Evolutionary conservation across 2,113 vertebrate species (phyloP), one percentile per base, ranked within the genome.

Genomic region (Uria aalge): DNA sequence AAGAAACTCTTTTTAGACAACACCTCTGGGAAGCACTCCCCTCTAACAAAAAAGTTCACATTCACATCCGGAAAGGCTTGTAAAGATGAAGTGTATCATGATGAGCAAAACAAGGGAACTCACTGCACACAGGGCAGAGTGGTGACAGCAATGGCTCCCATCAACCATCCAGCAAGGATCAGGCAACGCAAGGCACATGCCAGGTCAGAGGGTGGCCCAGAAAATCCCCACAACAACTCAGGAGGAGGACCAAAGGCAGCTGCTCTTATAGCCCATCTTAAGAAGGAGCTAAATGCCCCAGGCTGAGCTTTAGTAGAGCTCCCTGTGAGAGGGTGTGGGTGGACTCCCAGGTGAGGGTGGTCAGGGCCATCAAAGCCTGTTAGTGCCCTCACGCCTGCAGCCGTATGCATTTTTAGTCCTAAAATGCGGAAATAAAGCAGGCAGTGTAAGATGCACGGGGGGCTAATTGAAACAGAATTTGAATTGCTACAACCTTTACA

Each of bases 151-250:
- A 16, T 2, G 6, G 5, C 12, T 40, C 30, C 59, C 40, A 21
- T 34, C 55, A 53, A 26, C 9, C n/a, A 21, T 10, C 52, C 47
- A 34, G 3, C 0, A 0, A 67, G 22, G 8, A 75, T 14, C 24
- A 76, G 5, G 12, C 12, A 45, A 2, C 5, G 5, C 41, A 41
- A 41, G 0, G 1, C 12, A 41, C 2, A 5, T 0, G 0, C 7
- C 34, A 34, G 0, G 0, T 8, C 68, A 69, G 5, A 53, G 1
- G 0, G 8, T 40, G 74, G 21, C 23, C 36, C 8, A 48, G 12
- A 2, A 47, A 52, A 47, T 0, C 7, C 14, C 9, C 32, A 8
- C 11, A 71, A 8, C 6, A 43, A 3, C 9, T 11, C 43, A 36
- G 5, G 14, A 68, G 13, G 20, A 62, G 15, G 3, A 15, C 17